A percentile compares a stretch with the other conserved stretches of the same genome.
Conservation (phyloP, 2,113 vertebrate genomes). For the Tragelaphus scriptus region DNA sequence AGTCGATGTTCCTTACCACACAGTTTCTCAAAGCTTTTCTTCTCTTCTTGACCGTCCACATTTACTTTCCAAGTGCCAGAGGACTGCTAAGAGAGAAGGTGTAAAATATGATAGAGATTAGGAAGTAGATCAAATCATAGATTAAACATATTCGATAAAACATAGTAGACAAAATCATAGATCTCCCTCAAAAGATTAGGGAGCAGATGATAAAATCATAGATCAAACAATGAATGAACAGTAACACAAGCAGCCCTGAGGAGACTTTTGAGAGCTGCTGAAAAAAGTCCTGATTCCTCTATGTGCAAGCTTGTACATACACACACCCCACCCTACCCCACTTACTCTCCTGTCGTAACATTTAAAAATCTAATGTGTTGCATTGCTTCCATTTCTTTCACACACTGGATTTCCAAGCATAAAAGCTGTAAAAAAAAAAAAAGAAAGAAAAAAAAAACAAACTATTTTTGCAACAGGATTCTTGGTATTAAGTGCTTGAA, state of each 20-base stretch:
- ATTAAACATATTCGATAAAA: neutral
- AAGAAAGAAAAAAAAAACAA: neutral
- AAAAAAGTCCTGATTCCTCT: neutral
- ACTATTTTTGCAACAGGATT: conserved; percentile 24
- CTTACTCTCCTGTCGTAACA: neutral
- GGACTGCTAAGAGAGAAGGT: neutral
- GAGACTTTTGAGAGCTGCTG: neutral
- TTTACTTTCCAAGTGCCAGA: neutral
- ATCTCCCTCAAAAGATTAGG: neutral
- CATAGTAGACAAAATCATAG: neutral
- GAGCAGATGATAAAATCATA: neutral
- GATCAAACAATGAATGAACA: neutral
- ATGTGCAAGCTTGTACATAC: neutral
- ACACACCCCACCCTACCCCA: neutral
- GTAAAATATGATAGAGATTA: neutral
- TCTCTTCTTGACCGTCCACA: neutral
- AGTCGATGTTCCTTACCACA: neutral
- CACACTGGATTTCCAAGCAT: neutral
- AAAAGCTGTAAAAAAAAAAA: neutral
- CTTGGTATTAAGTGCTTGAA: neutral
- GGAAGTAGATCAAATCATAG: neutral
- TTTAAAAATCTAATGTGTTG: neutral
- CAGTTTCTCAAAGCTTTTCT: conserved; percentile 18
- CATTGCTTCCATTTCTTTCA: neutral
- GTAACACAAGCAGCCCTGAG: neutral